Base-by-base conservation (phyloP, 1,140 invertebrate species). In the Drosophila dunni region DNA sequence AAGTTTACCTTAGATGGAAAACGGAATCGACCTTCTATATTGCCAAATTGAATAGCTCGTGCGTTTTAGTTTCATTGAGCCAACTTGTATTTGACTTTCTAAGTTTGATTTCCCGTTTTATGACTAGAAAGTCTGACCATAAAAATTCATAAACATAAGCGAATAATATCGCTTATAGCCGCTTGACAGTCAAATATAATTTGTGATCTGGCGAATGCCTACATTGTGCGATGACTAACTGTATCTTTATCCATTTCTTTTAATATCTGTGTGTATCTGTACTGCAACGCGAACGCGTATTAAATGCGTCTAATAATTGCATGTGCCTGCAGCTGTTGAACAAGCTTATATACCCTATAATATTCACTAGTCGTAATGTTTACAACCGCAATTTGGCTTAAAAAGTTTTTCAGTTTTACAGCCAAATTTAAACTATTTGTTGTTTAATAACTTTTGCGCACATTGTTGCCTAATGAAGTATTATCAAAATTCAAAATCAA, bases 91-190 rank as follows among this genome's bases (percentile, higher is more conserved):
- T 15, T 75, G 82, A 85, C 81, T 85, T 85, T 86, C 82, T 81
- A 86, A 78, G 78, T 66, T 29, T 71, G 74, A 81, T 86, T 86
- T 81, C 44, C 65, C 67, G 60, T 50, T 84, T 83, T 70, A 86
- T 72, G 78, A 67, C 82, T 85, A 86, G 81, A 86, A 85, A 85
- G 81, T 86, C 67, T 17, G 51, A 38, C 69, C 38, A 68, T 56
- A 73, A 70, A 85, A 67, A 85, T 67, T 20, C 78, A 84, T 79
- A 82, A 81, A 29, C 78, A 79, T 65, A 79, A 79, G 70, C 70
- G 53, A 70, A 60, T 61, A 48, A 57, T 72, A 73, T 75, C 65
- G 48, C 48, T 81, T 84, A 63, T 61, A 58, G 51, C 51, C 42
- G 42, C 70, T 84, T 70, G 75, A 64, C 63, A 42, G 61, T 50